Conservation (phyloP, 2,888 invertebrate species). For the Myopa testacea region DNA sequence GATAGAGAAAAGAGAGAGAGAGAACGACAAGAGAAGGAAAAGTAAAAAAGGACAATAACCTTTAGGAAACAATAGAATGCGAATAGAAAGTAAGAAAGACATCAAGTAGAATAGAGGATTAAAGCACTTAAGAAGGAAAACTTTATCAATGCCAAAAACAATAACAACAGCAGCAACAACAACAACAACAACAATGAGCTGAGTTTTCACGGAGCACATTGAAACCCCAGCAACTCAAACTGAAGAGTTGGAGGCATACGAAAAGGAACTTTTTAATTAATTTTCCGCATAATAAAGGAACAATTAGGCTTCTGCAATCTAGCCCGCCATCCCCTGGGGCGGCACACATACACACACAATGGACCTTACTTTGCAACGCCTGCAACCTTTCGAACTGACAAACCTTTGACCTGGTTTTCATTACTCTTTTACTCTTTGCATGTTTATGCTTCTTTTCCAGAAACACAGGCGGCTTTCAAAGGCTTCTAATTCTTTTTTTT, state of each 20-base stretch:
- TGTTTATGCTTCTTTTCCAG: too few species aligned
- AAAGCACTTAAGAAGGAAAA: conserved; percentile 36
- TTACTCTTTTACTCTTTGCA: not conserved
- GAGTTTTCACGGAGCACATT: not conserved
- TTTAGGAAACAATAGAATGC: conserved; percentile 20
- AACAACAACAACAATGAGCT: not conserved
- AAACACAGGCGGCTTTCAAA: too few species aligned
- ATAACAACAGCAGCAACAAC: conserved; percentile 37
- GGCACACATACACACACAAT: not conserved
- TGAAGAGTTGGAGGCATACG: conserved; percentile 12
- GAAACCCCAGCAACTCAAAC: conserved; percentile 8
- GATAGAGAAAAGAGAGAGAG: too few species aligned
- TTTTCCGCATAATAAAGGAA: conserved; percentile 36
- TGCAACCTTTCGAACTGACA: not conserved
- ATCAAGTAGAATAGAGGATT: not conserved
- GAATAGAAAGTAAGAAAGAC: conserved; percentile 17
- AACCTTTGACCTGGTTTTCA: conserved; percentile 10
- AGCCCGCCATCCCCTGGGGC: not conserved
- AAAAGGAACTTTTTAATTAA: conserved; percentile 39
- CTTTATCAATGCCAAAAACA: conserved; percentile 47
- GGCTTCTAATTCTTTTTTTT: too few species aligned
- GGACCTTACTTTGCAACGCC: not conserved
- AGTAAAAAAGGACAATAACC: conserved; percentile 21
- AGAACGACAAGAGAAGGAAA: conserved; percentile 3
- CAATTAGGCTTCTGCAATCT: conserved; percentile 32